Evolutionary conservation across 1,140 invertebrate genomes (phyloP).

Genomic region (Nephila pilipes): DNA sequence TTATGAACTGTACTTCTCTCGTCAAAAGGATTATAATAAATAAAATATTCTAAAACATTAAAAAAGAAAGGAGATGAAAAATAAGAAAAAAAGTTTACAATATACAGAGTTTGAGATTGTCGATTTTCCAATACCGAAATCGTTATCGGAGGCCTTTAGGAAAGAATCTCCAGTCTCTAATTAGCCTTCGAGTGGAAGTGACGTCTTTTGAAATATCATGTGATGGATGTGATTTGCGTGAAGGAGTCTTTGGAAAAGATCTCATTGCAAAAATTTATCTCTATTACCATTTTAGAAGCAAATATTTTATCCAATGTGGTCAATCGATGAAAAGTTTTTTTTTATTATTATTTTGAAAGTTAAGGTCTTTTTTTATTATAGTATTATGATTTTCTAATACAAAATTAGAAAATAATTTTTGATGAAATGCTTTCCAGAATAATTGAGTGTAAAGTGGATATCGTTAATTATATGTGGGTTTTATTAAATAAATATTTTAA

Average conservation of each 20-base stretch:
- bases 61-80: not conserved
- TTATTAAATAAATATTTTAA: no score
- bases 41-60: conserved; percentile 2
- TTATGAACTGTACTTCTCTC: not conserved
- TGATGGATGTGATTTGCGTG: conserved; percentile 68
- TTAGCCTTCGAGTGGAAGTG: conserved; percentile 62
- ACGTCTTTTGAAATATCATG: conserved; percentile 70
- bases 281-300: conserved; percentile 56
- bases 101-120: conserved; percentile 2
- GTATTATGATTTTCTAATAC: no score
- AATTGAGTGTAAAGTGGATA: no score
- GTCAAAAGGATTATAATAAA: conserved; percentile 49
- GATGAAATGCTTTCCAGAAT: no score
- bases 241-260: not conserved
- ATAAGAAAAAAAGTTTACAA: not conserved
- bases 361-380: no score
- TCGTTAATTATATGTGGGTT: no score
- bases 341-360: no score
- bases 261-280: conserved; percentile 48
- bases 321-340: no score
- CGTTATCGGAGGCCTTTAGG: conserved; percentile 55
- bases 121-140: conserved; percentile 60
- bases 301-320: not conserved
- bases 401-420: no score
- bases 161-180: conserved; percentile 67